Conservation (phyloP, 2,888 invertebrate genomes). For the Eumerus sabulonum region DNA sequence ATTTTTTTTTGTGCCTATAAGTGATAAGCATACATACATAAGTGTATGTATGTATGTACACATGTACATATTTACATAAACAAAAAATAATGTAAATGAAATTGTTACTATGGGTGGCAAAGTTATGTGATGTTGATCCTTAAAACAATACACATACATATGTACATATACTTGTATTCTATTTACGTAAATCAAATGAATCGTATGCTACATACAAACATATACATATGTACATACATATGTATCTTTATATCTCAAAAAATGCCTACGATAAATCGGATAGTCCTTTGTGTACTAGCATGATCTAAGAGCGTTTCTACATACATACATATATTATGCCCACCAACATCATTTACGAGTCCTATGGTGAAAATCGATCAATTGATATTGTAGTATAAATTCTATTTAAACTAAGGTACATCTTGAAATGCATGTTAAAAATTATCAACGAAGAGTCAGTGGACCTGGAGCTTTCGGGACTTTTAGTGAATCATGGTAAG, state of each 20-base stretch:
- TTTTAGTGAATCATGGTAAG: slow-evolving; percentile 78
- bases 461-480: slow-evolving; percentile 79
- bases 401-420: slow-evolving; percentile 32
- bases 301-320: slow-evolving; percentile 58
- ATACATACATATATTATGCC: slow-evolving; percentile 60
- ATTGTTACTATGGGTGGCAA: slow-evolving; percentile 52
- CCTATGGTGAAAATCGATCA: slow-evolving; percentile 50
- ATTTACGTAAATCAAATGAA: too few relatives aligned
- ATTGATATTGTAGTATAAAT: slow-evolving; percentile 32
- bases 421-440: slow-evolving; percentile 77
- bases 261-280: slow-evolving; percentile 27
- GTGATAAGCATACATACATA: slow-evolving; percentile 42
- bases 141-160: too few relatives aligned
- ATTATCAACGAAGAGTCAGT: slow-evolving; percentile 79
- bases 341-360: slow-evolving; percentile 57
- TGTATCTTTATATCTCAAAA: slow-evolving; percentile 31
- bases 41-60: slow-evolving; percentile 13
- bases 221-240: slow-evolving; percentile 55
- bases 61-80: slow-evolving; percentile 28
- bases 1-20: slow-evolving; percentile 61
- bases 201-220: too few relatives aligned
- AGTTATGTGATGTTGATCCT: slow-evolving; percentile 39
- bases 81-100: slow-evolving; percentile 34
- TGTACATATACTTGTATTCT: too few relatives aligned
- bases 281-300: slow-evolving; percentile 48